These are phyloP conservation scores for Diplolepis rosae DNA, from an alignment of 2,888 invertebrate genomes.

Conservation along the genomic window DNA sequence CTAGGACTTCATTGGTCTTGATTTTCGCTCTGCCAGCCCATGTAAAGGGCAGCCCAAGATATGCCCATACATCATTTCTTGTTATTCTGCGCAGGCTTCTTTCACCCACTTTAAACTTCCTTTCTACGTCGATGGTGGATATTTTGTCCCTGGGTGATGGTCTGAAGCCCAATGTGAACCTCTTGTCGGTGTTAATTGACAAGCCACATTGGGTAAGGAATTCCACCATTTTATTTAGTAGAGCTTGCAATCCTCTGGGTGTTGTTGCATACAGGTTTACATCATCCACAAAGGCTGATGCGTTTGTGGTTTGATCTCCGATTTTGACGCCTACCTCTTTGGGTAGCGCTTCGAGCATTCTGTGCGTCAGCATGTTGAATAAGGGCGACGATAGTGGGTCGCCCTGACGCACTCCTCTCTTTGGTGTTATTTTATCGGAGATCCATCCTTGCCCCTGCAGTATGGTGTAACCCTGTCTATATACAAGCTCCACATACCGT, in stretches of 20 bases:
- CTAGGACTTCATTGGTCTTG: too few species aligned
- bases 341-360: conserved; percentile 1
- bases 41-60: too few species aligned
- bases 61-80: too few species aligned
- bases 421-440: neutral
- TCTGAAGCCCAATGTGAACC: neutral
- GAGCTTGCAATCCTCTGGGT: conserved; percentile 52
- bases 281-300: too few species aligned
- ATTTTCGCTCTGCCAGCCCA: too few species aligned
- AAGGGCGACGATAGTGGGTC: conserved; percentile 39
- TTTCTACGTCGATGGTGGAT: too few species aligned
- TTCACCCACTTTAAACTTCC: neutral
- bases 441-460: neutral
- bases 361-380: conserved; percentile 37
- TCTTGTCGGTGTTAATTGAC: neutral
- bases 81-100: too few species aligned
- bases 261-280: conserved; percentile 32
- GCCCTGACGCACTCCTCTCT: conserved; percentile 32
- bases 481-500: neutral
- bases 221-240: neutral
- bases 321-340: conserved; percentile 35
- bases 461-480: neutral
- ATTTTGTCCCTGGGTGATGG: too few species aligned
- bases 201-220: neutral
- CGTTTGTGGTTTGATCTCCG: neutral